Conservation (phyloP, 2,888 invertebrate species). For the Oithona nana region DNA sequence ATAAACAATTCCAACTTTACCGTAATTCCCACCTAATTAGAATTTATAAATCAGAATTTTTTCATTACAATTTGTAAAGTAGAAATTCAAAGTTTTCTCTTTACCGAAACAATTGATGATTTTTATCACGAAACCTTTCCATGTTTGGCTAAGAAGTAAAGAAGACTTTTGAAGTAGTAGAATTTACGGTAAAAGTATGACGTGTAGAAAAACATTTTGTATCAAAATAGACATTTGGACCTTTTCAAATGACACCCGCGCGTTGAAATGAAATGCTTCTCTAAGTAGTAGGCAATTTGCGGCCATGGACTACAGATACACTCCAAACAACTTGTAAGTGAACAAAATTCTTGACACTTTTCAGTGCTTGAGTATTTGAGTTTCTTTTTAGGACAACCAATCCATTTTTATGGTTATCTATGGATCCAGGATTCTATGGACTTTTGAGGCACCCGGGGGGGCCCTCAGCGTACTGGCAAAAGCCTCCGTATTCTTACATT, state of each 20-base stretch:
- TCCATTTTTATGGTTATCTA: too few relatives aligned
- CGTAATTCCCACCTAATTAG: neutral
- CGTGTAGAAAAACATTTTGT: neutral
- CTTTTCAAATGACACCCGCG: neutral
- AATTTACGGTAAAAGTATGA: neutral
- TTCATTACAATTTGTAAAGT: neutral
- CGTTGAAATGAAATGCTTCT: neutral
- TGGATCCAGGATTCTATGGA: too few relatives aligned
- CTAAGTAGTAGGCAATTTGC: neutral
- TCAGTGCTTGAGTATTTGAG: too few relatives aligned
- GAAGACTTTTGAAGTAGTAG: neutral
- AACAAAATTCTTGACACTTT: too few relatives aligned
- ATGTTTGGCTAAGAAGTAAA: too few relatives aligned
- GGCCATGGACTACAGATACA: neutral
- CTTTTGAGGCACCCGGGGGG: too few relatives aligned
- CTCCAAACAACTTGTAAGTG: too few relatives aligned
- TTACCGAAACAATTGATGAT: too few relatives aligned
- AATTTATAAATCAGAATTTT: neutral
- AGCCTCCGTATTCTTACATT: constrained; percentile 7
- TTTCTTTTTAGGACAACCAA: too few relatives aligned
- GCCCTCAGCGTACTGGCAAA: neutral
- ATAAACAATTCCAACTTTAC: neutral
- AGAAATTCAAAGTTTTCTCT: too few relatives aligned
- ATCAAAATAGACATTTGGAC: neutral
- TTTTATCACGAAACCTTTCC: neutral